Evolutionary conservation across 2,113 vertebrate species (phyloP), one percentile per base, ranked within the genome.

Genomic region (Neolamprologus longior): DNA sequence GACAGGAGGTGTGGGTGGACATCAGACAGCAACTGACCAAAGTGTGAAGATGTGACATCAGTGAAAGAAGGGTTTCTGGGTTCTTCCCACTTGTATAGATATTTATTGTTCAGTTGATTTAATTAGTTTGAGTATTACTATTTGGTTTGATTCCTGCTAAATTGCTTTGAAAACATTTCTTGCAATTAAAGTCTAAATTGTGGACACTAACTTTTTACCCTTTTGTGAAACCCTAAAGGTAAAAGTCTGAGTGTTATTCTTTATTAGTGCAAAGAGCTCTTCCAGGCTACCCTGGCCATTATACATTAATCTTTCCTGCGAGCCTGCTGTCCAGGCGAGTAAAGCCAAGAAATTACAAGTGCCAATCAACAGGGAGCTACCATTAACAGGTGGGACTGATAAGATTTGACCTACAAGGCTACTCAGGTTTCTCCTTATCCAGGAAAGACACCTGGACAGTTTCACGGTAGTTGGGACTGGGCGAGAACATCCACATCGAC

Each of bases 101-200:
- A 63, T 0, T 2, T 33, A 19, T 33, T 33, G 28, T 33, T 63
- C 0, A 63, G 15, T 3, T 63, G 28, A 7, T 19, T 19, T 13
- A 55, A 55, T 28, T 58, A 31, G 14, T 31, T 58, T 58, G 7
- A 9, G 9, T 61, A 0, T 61, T 61, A 61, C 28, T 61, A 7
- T 61, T 61, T 19, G 28, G 15, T 19, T 63, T 63, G 28, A 33
- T 63, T 63, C 9, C 57, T 19, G 28, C 15, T 33, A 33, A 63
- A 61, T 7, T 61, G 28, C 28, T 33, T 63, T 63, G 6, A 63
- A 33, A 63, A 6, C 14, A 6, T 33, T 61, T 61, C 15, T 3
- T 61, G 28, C 57, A 2, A 4, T 33, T 1, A 61, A 61, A 61
- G 26, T 10, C 28, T 9, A 61, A 61, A 33, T 61, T 2, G 8